A percentile compares a stretch with the other conserved stretches of the same genome.
phyloP scores from a whole-genome alignment of 1,140 invertebrate genomes.

The Globodera rostochiensis region DNA sequence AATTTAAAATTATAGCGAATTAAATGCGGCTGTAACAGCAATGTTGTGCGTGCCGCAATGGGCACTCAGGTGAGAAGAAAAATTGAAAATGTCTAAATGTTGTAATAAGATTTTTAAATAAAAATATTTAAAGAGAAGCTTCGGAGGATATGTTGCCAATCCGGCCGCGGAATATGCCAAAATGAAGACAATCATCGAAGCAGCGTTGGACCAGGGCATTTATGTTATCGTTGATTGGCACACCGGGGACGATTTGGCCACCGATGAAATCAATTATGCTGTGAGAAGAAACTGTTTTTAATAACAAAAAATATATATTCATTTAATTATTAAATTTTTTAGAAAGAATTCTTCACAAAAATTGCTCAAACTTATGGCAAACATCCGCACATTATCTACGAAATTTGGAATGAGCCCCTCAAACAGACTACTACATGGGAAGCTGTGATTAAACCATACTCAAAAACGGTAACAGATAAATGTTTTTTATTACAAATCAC shows the following conservation, averaged over 20 bases:
- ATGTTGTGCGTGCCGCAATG: slow-evolving; percentile 34
- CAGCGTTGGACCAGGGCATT: slow-evolving; percentile 26
- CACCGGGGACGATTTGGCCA: slow-evolving; percentile 21
- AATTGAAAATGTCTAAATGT: no score
- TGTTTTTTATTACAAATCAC: neutral
- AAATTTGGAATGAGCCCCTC: slow-evolving; percentile 28
- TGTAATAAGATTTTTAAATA: no score
- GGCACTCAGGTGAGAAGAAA: neutral
- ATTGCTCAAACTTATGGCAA: slow-evolving; percentile 26
- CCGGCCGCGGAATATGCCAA: slow-evolving; percentile 15
- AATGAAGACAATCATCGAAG: slow-evolving; percentile 21
- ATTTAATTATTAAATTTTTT: neutral
- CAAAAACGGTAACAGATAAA: neutral
- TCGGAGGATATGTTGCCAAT: slow-evolving; percentile 24
- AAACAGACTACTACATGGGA: neutral
- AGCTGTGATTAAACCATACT: slow-evolving; percentile 9
- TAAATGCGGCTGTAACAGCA: slow-evolving; percentile 24
- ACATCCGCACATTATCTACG: slow-evolving; percentile 31
- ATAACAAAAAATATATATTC: neutral
- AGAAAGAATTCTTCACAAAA: slow-evolving; percentile 26
- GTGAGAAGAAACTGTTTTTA: neutral
- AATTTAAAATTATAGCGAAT: slow-evolving; percentile 1
- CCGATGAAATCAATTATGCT: slow-evolving; percentile 13
- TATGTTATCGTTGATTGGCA: slow-evolving; percentile 37
- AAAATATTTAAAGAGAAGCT: no score